Base-by-base conservation (phyloP, 1,140 invertebrate genomes). In the Ceratina calcarata region DNA sequence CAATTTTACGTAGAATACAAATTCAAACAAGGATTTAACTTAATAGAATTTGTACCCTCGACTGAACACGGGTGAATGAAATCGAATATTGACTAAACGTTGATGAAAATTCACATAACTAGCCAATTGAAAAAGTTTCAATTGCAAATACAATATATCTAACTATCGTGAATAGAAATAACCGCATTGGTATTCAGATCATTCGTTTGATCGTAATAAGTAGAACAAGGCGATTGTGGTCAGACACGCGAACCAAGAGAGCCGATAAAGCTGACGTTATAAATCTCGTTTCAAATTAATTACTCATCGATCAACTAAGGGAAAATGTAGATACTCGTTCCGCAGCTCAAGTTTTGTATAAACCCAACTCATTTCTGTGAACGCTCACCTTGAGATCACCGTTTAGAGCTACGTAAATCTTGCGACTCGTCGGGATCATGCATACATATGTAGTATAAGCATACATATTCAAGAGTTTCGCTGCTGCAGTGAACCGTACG, bases 301-400 rank as follows among this genome's bases (percentile, higher is more conserved):
- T 22, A 15, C 13, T 49, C 10, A n/a, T 18, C 22, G 37, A 51
- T 16, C 10, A 4, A 45, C 37, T 2, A 27, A 16, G 58, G 49
- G 58, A 45, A 64, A 51, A 78, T 27, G 4, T 32, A 45, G 0
- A 45, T 6, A 10, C 10, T 2, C 2, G 0, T 27, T n/a, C 6
- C 2, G 20, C 55, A 22, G 37, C 8, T 8, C 3, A 22, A 78
- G 22, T 55, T 78, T 22, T 49, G 45, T 16, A 37, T 6, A 49
- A 72, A 65, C 37, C 32, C 27, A 62, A 24, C 49, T 16, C 49
- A 18, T 53, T 79, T 27, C 27, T 37, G 22, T 18, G n/a, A 70
- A 66, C 13, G 7, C 49, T 84, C 24, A 53, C 82, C 83, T 84
- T 84, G 77, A 71, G 71, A 84, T 49, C 27, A 24, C 32, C 68